Evolutionary conservation across 2,113 vertebrate genomes (phyloP).

Genomic region (Tamias sibiricus): DNA sequence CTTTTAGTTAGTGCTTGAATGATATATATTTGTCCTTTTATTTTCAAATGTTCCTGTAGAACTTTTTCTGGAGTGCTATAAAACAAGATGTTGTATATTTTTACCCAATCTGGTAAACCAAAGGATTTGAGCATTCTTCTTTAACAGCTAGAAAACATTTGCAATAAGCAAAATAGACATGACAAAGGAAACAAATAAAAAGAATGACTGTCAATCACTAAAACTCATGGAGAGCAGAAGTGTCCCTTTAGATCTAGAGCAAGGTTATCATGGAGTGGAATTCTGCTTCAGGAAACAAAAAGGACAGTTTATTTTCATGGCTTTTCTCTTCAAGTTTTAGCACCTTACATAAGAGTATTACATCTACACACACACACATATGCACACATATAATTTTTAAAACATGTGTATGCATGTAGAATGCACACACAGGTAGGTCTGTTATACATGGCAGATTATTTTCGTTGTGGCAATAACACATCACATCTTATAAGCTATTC

Average conservation of each 20-base stretch:
- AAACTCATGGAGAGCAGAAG: neutral
- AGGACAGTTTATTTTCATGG: neutral
- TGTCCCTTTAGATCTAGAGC: neutral
- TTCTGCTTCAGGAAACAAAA: neutral
- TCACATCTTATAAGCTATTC: neutral
- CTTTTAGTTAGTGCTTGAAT: slow-evolving; percentile 11
- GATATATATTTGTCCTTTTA: neutral
- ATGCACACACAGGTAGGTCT: neutral
- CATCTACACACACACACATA: neutral
- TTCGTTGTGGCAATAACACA: neutral
- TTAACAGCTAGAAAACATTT: neutral
- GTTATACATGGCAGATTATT: neutral
- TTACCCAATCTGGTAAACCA: neutral
- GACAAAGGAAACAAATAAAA: neutral
- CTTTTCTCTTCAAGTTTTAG: neutral
- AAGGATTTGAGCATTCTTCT: neutral
- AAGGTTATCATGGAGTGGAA: neutral
- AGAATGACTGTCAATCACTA: neutral
- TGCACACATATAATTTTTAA: neutral
- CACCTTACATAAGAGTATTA: neutral
- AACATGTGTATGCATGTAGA: no score
- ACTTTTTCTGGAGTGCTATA: slow-evolving; percentile 5
- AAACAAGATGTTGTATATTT: neutral
- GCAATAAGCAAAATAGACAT: neutral
- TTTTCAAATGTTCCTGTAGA: slow-evolving; percentile 2